Evolutionary conservation across 2,797 vertebrate species (phyloP).

Genomic region (Phylloscopus collybita): DNA sequence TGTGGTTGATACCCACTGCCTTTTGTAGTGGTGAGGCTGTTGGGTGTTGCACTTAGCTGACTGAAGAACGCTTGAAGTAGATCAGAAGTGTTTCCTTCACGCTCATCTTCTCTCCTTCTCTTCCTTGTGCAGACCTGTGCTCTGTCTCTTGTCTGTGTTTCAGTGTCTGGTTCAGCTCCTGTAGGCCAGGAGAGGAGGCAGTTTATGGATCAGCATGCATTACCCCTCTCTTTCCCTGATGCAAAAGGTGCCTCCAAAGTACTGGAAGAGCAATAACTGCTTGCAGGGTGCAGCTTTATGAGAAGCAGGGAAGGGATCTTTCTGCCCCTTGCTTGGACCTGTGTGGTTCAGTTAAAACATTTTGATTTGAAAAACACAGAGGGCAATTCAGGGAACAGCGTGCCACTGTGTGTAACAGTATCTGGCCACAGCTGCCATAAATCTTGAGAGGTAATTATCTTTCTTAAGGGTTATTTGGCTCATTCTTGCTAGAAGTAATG

Average conservation of each 20-base stretch:
- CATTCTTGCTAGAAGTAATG: background rate
- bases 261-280: background rate
- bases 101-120: background rate
- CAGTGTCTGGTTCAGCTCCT: background rate
- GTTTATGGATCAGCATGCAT: background rate
- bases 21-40: background rate
- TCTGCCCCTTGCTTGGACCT: background rate
- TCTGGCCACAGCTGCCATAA: conserved; percentile 33
- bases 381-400: background rate
- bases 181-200: background rate
- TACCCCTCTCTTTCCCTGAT: background rate
- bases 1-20: background rate
- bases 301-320: background rate
- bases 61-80: background rate
- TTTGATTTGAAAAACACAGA: background rate
- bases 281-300: background rate
- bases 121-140: background rate
- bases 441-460: conserved; percentile 25
- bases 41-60: background rate
- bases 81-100: background rate
- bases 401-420: background rate
- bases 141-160: background rate
- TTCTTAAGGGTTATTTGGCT: conserved; percentile 30
- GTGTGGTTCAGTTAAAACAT: background rate
- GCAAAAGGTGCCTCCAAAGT: background rate